Evolutionary conservation across 2,888 invertebrate species (phyloP), one percentile per base, ranked within the genome.

Genomic region (Sarcophaga subvicina): DNA sequence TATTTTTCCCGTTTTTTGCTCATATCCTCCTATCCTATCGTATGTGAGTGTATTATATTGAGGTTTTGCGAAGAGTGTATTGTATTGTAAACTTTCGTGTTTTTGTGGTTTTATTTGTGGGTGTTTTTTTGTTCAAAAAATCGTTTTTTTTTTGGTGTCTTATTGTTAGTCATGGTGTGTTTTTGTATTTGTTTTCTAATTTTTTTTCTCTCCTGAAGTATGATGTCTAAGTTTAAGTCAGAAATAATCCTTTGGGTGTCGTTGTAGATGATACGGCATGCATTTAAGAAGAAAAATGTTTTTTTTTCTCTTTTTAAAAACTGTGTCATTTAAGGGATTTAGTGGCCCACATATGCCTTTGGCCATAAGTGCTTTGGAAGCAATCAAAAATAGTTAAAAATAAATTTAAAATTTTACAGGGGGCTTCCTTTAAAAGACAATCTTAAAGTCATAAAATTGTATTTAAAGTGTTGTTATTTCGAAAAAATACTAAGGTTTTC

Each of bases 191-290:
- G 37, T 37, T 37, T 37, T 66, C 14, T 17, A 22, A 14, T 37
- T 78, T 54, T 63, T 66, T 79, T 37, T 47, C 60, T 60, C 27
- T 49, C 17, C 37, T 4, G 4, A 59, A 75, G 37, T 76, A 72
- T 80, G 75, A 77, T 76, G 77, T 81, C 67, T 84, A 88, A 89
- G 88, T 90, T 90, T 91, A 92, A 91, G 92, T 62, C 22, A 71
- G 59, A 90, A 92, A 90, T 91, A 92, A 91, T 91, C 91, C 91
- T 91, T 91, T 91, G 91, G 91, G 91, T 91, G 91, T 91, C 90
- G 90, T 92, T 91, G 88, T 88, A 87, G 88, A 88, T 89, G 90
- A 91, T 90, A 91, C 90, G 90, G 88, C 89, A 89, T 90, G 81
- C 79, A 83, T 83, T 88, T 88, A 83, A 84, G 73, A 83, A 76